A percentile compares a stretch with the other conserved stretches of the same genome.
phyloP scores from a whole-genome alignment of 2,888 invertebrate genomes.

The Platerodrilus igneus region DNA sequence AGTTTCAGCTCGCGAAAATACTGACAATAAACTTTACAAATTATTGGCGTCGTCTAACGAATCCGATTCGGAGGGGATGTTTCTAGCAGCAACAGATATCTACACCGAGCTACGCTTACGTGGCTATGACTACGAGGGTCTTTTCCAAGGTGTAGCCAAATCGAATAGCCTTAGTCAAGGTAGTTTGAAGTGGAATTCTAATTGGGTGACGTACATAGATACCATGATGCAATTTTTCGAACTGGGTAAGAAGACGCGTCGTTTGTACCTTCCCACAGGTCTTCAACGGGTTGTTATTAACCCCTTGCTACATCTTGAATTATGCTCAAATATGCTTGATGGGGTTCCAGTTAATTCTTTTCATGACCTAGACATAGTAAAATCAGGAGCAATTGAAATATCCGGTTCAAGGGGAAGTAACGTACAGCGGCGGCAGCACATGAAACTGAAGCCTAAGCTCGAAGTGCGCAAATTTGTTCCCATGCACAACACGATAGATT shows the following conservation, averaged over 20 bases:
- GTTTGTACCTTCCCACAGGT: constrained; percentile 85
- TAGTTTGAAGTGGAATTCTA: constrained; percentile 76
- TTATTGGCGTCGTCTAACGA: constrained; percentile 47
- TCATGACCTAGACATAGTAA: too few relatives aligned
- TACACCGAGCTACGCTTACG: constrained; percentile 83
- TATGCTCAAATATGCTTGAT: constrained; percentile 39
- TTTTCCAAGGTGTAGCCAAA: constrained; percentile 74
- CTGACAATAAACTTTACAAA: constrained; percentile 59
- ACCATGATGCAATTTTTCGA: constrained; percentile 93
- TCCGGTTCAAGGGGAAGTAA: too few relatives aligned
- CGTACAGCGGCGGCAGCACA: too few relatives aligned
- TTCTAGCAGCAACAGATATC: constrained; percentile 63
- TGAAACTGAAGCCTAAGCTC: too few relatives aligned
- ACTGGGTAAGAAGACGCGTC: constrained; percentile 68
- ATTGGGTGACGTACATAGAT: constrained; percentile 95
- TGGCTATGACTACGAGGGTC: constrained; percentile 80
- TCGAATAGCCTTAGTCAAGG: constrained; percentile 67
- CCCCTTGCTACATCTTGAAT: constrained; percentile 62
- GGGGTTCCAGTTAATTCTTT: too few relatives aligned
- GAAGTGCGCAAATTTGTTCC: constrained; percentile 83
- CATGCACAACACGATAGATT: constrained; percentile 55
- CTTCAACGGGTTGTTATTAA: constrained; percentile 78
- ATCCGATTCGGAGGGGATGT: constrained; percentile 48
- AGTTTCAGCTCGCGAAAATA: constrained; percentile 62
- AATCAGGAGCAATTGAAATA: too few relatives aligned